These are phyloP conservation scores for Chlorodrepanis virens DNA, from an alignment of 2,113 vertebrate genomes.

Conservation along the genomic window DNA sequence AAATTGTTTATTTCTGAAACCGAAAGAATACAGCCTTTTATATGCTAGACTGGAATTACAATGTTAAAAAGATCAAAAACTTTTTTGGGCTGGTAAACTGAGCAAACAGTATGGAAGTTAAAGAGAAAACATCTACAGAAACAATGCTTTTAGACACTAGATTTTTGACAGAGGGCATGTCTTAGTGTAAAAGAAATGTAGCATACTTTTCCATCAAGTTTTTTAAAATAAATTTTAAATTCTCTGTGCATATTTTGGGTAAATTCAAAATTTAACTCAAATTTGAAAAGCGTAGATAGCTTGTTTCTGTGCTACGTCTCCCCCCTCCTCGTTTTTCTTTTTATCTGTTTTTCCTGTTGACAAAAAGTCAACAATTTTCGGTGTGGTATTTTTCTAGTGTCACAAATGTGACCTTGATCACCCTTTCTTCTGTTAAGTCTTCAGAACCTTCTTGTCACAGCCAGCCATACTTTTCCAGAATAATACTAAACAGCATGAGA, in stretches of 20 bases:
- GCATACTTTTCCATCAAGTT: background rate
- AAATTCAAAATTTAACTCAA: background rate
- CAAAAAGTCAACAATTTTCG: background rate
- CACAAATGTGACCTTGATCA: constrained; percentile 21
- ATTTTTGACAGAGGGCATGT: background rate
- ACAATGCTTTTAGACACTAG: background rate
- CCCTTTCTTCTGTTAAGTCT: background rate
- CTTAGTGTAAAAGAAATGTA: background rate
- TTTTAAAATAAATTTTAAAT: background rate
- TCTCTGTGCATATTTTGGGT: background rate
- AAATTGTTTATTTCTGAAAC: background rate
- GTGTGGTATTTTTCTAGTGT: background rate
- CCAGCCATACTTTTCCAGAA: background rate
- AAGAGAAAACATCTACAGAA: background rate
- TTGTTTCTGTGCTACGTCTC: background rate
- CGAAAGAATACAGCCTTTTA: background rate
- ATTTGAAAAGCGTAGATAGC: background rate
- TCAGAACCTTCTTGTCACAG: constrained; percentile 1
- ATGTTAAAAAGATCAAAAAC: background rate
- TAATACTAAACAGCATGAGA: background rate
- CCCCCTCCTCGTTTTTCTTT: background rate
- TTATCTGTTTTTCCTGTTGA: background rate
- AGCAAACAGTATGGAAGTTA: background rate
- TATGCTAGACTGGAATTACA: background rate
- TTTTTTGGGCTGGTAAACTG: constrained; percentile 7